phyloP scores from a whole-genome alignment of 2,113 vertebrate genomes.

The Fregata magnificens region DNA sequence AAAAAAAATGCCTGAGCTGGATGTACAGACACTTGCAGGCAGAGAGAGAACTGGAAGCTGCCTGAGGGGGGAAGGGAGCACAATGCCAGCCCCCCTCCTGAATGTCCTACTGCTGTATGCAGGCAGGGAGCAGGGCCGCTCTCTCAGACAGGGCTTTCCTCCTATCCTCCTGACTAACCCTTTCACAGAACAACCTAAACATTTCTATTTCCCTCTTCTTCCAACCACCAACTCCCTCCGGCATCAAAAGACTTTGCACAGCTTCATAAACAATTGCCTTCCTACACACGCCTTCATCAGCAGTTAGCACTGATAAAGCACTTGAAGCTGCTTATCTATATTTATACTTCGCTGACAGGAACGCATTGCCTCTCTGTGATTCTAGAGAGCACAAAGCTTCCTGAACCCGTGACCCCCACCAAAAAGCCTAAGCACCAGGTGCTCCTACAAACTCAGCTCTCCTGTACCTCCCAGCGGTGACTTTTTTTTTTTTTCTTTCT shows the following conservation, averaged over 20 bases:
- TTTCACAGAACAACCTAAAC: neutral
- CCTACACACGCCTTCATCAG: neutral
- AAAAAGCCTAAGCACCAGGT: neutral
- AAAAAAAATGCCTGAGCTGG: fast-evolving
- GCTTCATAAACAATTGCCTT: fast-evolving
- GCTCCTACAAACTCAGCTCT: neutral
- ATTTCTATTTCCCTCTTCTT: too few relatives aligned
- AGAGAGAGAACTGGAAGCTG: neutral
- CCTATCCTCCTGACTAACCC: neutral
- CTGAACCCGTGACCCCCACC: neutral
- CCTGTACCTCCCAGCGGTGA: neutral
- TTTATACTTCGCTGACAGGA: neutral
- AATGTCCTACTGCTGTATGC: neutral
- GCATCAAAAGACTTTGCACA: fast-evolving
- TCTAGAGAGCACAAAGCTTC: neutral
- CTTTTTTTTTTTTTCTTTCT: neutral
- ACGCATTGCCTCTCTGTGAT: neutral
- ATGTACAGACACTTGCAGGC: neutral
- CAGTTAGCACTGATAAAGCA: neutral
- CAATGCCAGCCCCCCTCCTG: neutral
- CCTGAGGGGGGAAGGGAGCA: neutral
- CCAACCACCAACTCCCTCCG: neutral
- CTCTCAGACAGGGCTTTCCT: neutral
- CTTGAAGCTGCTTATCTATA: neutral
- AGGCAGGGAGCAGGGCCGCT: neutral